Evolutionary conservation across 2,797 vertebrate genomes (phyloP).

Genomic region (Amniataba percoides): DNA sequence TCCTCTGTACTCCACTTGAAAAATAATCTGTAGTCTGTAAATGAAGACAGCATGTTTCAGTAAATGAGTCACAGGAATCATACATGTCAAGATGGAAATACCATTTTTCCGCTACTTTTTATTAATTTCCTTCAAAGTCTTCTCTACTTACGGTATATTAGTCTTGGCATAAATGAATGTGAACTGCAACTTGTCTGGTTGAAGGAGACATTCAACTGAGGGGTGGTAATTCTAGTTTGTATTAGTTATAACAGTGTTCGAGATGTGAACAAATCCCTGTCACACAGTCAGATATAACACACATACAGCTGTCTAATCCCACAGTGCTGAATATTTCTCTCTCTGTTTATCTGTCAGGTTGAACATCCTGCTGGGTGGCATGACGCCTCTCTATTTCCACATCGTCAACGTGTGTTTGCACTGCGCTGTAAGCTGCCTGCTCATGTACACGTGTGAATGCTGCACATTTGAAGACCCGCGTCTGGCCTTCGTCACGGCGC

Average conservation of each 20-base stretch:
- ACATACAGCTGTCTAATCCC: not conserved
- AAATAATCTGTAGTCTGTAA: too few species aligned
- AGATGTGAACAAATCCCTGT: not conserved
- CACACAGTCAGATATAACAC: not conserved
- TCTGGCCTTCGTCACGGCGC: slow-evolving; percentile 89
- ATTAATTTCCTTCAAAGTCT: too few species aligned
- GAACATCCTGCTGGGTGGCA: slow-evolving; percentile 91
- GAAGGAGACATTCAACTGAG: too few species aligned
- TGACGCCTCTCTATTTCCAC: slow-evolving; percentile 94
- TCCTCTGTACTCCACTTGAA: too few species aligned
- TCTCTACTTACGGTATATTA: too few species aligned
- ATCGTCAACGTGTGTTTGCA: slow-evolving; percentile 92
- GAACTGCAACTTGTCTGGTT: too few species aligned
- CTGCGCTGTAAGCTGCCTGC: slow-evolving; percentile 89
- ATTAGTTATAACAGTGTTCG: not conserved
- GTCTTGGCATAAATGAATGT: too few species aligned
- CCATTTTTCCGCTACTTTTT: too few species aligned
- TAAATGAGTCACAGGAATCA: too few species aligned
- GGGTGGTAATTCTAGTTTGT: not conserved
- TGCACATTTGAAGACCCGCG: slow-evolving; percentile 88
- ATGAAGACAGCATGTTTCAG: too few species aligned
- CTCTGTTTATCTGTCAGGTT: slow-evolving; percentile 83
- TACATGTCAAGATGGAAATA: too few species aligned
- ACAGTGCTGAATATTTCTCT: slow-evolving; percentile 28
- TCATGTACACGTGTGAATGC: slow-evolving; percentile 91